A percentile compares a stretch with the other conserved stretches of the same genome.
These are phyloP conservation scores for Diabrotica undecimpunctata DNA, from an alignment of 1,140 invertebrate genomes.

Conservation along the genomic window DNA sequence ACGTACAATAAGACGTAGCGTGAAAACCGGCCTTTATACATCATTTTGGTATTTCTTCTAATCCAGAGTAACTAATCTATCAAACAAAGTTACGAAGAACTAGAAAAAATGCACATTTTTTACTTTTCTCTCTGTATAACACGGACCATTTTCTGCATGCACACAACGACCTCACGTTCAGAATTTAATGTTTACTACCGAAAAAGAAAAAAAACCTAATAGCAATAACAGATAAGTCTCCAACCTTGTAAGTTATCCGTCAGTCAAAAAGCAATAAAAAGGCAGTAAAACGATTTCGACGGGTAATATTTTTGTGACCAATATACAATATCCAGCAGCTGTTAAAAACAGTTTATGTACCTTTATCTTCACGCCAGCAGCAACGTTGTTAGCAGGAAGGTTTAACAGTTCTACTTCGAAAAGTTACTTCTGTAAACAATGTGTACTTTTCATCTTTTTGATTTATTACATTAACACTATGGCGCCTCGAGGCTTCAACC, in stretches of 20 bases:
- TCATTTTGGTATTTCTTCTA: background rate
- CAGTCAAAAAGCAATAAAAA: conserved; percentile 17
- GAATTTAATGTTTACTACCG: too few relatives aligned
- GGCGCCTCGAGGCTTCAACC: conserved; percentile 12
- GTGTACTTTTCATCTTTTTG: conserved; percentile 23
- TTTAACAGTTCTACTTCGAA: conserved; percentile 20
- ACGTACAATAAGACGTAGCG: too few relatives aligned
- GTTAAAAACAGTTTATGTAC: conserved; percentile 23
- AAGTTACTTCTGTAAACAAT: conserved; percentile 20
- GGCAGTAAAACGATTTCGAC: conserved; percentile 31
- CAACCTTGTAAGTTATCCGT: background rate
- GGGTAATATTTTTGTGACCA: conserved; percentile 35
- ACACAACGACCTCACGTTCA: too few relatives aligned
- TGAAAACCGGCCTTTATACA: background rate
- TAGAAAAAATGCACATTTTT: background rate
- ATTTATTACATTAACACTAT: conserved; percentile 14
- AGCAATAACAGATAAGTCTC: conserved; percentile 2
- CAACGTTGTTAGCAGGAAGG: conserved; percentile 17
- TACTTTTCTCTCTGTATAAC: background rate
- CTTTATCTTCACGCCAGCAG: conserved; percentile 24
- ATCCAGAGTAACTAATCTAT: background rate
- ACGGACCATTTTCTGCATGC: background rate
- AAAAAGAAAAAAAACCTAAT: background rate
- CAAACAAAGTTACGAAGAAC: background rate
- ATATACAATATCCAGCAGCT: conserved; percentile 25